Evolutionary conservation across 2,888 invertebrate genomes (phyloP), one percentile per base, ranked within the genome.

Genomic region (Hedychridium roseum): DNA sequence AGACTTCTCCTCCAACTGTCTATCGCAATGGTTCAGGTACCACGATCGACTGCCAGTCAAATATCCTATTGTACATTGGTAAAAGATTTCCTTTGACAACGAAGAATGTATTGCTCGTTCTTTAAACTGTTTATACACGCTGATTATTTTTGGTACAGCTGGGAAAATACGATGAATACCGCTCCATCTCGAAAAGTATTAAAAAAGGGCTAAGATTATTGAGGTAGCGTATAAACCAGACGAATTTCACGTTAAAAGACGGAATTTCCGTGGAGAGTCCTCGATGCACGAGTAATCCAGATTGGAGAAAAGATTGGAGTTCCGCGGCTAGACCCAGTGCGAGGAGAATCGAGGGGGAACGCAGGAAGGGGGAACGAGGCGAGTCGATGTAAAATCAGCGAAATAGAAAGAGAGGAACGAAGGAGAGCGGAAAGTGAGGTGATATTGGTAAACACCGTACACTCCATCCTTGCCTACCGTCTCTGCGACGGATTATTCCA

Each of bases 381-480:
- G 41, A 49, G 39, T 35, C 39, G 32, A n/a, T n/a, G n/a, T n/a
- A n/a, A n/a, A n/a, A n/a, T n/a, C n/a, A n/a, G n/a, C n/a, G n/a
- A n/a, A 54, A 46, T 52, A 50, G 52, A 51, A 42, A 51, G 46
- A 48, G 50, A 58, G 50, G 50, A 39, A 44, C 27, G 28, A 45
- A 35, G 27, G n/a, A 38, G 30, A 42, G 35, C 53, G 52, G 50
- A 58, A 61, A 57, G 56, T 50, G 60, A 47, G 61, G 68, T 66
- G 64, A 69, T 76, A 72, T 74, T 68, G 72, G 75, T 71, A 72
- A 76, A 76, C 69, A 73, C 66, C 60, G 63, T 60, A 49, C 54
- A 62, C 60, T 65, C 57, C 49, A 48, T 53, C 52, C 58, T 54
- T 51, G 60, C 60, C 50, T 28, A 51, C 49, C 58, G 57, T 67